Conservation (phyloP, 2,113 vertebrate genomes). For the Puntigrus tetrazona region DNA sequence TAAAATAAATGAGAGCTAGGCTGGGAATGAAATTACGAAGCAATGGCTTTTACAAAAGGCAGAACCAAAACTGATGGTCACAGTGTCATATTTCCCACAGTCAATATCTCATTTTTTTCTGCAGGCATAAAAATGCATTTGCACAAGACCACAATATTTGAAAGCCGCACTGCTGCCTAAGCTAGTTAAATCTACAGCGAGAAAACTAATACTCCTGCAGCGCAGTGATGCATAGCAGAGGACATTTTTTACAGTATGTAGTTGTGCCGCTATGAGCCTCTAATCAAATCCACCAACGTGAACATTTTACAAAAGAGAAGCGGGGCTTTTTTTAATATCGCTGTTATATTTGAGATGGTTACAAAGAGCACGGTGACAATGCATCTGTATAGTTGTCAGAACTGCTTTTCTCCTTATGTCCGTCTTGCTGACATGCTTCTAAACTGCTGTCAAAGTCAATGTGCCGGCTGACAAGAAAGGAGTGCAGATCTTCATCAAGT, state of each 20-base stretch:
- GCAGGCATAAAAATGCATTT: neutral
- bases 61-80: neutral
- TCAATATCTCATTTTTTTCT: neutral
- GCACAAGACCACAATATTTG: neutral
- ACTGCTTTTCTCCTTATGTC: slow-evolving; percentile 10
- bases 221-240: slow-evolving; percentile 22
- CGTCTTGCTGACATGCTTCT: slow-evolving; percentile 7
- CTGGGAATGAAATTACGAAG: neutral
- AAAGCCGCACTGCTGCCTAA: neutral
- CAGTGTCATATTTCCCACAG: neutral
- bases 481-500: slow-evolving; percentile 23
- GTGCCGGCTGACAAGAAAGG: slow-evolving; percentile 29
- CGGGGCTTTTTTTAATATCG: slow-evolving; percentile 19
- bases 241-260: neutral
- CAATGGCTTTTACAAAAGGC: slow-evolving; percentile 4
- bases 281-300: slow-evolving; percentile 34
- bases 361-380: neutral
- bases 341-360: slow-evolving; percentile 4
- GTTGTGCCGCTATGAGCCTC: neutral
- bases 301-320: slow-evolving; percentile 24
- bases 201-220: slow-evolving; percentile 1
- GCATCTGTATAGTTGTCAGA: slow-evolving; percentile 34
- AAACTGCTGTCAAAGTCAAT: slow-evolving; percentile 25
- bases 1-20: slow-evolving; percentile 17
- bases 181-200: neutral